phyloP scores from a whole-genome alignment of 2,797 vertebrate genomes.

The Poecilia velifera region DNA sequence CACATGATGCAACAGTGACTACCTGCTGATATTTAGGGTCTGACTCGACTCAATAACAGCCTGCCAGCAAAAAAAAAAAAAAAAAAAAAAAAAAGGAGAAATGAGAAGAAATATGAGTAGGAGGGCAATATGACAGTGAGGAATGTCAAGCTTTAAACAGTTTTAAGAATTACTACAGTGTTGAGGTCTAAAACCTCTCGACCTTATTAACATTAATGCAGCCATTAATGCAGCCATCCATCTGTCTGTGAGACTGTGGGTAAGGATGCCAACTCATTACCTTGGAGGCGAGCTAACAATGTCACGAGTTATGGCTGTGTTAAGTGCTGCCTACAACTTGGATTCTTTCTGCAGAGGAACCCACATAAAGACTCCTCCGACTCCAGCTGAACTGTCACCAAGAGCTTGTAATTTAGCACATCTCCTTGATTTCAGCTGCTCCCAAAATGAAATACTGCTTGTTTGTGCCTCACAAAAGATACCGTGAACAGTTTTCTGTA shows the following conservation, averaged over 20 bases:
- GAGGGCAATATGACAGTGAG: constrained; percentile 28
- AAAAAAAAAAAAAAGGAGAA: constrained; percentile 8
- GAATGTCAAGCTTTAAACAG: constrained; percentile 36
- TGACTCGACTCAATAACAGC: constrained; percentile 23
- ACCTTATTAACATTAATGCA: constrained; percentile 21
- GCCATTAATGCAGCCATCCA: constrained; percentile 26
- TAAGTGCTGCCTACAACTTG: constrained; percentile 36
- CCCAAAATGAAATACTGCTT: background rate
- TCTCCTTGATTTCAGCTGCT: constrained; percentile 18
- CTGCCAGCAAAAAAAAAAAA: constrained; percentile 8
- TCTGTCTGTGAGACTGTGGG: constrained; percentile 13
- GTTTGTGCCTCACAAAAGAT: constrained; percentile 4
- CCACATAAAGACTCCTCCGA: constrained; percentile 32
- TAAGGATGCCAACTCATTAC: constrained; percentile 55
- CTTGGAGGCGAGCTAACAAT: constrained; percentile 58
- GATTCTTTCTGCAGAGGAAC: constrained; percentile 46
- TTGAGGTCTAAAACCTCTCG: constrained; percentile 27
- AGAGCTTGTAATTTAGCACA: constrained; percentile 25
- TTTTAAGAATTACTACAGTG: constrained; percentile 34
- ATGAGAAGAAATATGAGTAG: constrained; percentile 25
- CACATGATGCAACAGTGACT: constrained; percentile 37
- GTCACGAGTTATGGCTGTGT: constrained; percentile 53
- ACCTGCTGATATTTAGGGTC: constrained; percentile 20
- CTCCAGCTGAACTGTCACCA: constrained; percentile 33
- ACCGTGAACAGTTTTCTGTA: constrained; percentile 2